A percentile compares a stretch with the other conserved stretches of the same genome.
These are phyloP conservation scores for Zapornia atra DNA, from an alignment of 2,113 vertebrate species.

Conservation along the genomic window DNA sequence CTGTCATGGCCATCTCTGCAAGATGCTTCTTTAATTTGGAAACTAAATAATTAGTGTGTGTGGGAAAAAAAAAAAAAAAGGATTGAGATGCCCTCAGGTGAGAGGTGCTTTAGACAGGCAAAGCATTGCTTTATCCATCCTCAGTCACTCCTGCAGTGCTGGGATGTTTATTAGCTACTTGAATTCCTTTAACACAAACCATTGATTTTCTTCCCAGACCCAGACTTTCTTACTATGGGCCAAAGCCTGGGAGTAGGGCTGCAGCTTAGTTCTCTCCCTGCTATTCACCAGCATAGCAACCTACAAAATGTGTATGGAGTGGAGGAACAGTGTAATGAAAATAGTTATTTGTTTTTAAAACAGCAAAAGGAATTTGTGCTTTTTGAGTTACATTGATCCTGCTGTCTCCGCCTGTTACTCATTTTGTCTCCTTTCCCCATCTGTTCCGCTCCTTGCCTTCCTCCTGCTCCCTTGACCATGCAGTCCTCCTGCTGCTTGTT, in stretches of 20 bases:
- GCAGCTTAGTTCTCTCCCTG: background rate
- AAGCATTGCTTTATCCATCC: background rate
- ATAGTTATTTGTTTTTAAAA: slow-evolving; percentile 15
- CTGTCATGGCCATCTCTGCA: background rate
- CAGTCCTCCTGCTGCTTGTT: background rate
- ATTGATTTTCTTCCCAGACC: background rate
- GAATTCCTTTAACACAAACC: slow-evolving; percentile 6
- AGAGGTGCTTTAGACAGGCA: background rate
- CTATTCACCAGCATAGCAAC: background rate
- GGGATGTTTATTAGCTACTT: background rate
- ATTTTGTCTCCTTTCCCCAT: slow-evolving; percentile 12
- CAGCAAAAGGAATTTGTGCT: slow-evolving; percentile 19
- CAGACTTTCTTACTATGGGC: background rate
- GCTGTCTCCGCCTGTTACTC: background rate
- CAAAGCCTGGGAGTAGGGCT: background rate
- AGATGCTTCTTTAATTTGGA: slow-evolving; percentile 15
- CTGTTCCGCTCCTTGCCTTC: slow-evolving; percentile 3
- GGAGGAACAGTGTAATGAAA: slow-evolving; percentile 13
- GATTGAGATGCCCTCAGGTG: background rate
- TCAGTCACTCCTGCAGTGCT: background rate
- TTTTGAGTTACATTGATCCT: slow-evolving; percentile 12
- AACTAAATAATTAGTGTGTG: background rate
- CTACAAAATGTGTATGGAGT: background rate
- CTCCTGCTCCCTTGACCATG: slow-evolving; percentile 17
- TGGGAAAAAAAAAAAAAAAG: accelerated